Evolutionary conservation across 2,113 vertebrate species (phyloP).

Genomic region (Dicerorhinus sumatrensis): DNA sequence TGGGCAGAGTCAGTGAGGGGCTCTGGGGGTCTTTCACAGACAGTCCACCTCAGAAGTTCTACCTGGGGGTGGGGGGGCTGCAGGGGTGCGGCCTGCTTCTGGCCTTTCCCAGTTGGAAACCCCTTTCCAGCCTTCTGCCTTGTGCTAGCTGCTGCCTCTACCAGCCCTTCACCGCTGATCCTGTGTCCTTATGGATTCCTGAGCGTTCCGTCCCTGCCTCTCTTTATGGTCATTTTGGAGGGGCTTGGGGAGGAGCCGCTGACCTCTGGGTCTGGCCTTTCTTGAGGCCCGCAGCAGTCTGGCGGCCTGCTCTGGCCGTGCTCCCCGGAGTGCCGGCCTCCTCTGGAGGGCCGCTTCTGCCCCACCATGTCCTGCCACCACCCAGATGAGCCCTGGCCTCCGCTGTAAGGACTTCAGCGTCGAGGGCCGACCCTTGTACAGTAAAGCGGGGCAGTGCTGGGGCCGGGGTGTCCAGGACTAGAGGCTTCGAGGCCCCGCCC

Average conservation of each 20-base stretch:
- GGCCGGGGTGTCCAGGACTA: background rate
- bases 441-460: rapidly evolving
- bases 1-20: background rate
- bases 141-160: too few relatives aligned
- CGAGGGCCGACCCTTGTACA: rapidly evolving
- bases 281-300: background rate
- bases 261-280: background rate
- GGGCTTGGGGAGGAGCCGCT: too few relatives aligned
- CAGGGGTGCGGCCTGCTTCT: too few relatives aligned
- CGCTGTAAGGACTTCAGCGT: rapidly evolving
- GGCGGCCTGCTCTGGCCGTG: background rate
- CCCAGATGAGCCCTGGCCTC: rapidly evolving
- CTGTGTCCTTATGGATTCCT: background rate
- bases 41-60: background rate
- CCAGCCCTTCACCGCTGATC: rapidly evolving
- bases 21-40: background rate
- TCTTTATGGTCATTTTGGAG: background rate
- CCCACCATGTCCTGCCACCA: rapidly evolving
- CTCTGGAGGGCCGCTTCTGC: background rate
- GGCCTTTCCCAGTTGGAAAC: background rate
- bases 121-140: rapidly evolving
- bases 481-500: too few relatives aligned
- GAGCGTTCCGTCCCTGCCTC: background rate
- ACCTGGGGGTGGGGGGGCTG: rapidly evolving
- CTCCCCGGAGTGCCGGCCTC: too few relatives aligned